Conservation (phyloP, 2,888 invertebrate species). For the Julus scandinavius region DNA sequence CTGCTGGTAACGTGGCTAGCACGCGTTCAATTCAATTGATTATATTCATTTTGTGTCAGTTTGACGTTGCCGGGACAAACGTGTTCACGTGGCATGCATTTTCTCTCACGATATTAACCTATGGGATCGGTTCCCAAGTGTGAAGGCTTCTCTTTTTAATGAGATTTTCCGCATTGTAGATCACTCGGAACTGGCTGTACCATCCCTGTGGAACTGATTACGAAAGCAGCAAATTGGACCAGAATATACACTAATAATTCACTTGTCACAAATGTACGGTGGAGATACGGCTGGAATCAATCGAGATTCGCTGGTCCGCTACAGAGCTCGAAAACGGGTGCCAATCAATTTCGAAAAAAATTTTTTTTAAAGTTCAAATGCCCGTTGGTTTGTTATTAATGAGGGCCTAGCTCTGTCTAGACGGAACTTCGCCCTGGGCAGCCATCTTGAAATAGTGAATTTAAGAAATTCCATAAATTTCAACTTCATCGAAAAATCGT, state of each 20-base stretch:
- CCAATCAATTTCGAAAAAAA: not conserved
- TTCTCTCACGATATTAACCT: slow-evolving; percentile 15
- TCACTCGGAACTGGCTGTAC: slow-evolving; percentile 30
- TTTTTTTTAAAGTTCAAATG: not conserved
- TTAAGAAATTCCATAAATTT: not conserved
- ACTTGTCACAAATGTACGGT: slow-evolving; percentile 1
- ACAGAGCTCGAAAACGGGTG: not conserved
- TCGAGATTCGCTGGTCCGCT: slow-evolving; percentile 26
- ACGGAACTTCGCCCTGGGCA: not conserved
- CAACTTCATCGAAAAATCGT: not conserved
- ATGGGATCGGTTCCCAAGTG: slow-evolving; percentile 7
- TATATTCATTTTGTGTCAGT: slow-evolving; percentile 22
- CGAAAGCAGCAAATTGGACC: slow-evolving; percentile 17
- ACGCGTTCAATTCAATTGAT: not conserved
- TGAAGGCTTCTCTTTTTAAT: slow-evolving; percentile 35
- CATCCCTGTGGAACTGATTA: slow-evolving; percentile 42
- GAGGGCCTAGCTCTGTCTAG: not conserved
- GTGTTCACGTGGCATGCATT: slow-evolving; percentile 1
- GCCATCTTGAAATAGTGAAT: not conserved
- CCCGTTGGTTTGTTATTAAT: slow-evolving; percentile 1
- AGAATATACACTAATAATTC: slow-evolving; percentile 39
- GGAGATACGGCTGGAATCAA: not conserved
- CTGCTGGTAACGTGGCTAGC: not conserved
- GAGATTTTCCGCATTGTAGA: slow-evolving; percentile 39
- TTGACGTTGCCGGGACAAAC: slow-evolving; percentile 12